Conservation (phyloP, 2,888 invertebrate genomes). For the Gasteruption jaculator region DNA sequence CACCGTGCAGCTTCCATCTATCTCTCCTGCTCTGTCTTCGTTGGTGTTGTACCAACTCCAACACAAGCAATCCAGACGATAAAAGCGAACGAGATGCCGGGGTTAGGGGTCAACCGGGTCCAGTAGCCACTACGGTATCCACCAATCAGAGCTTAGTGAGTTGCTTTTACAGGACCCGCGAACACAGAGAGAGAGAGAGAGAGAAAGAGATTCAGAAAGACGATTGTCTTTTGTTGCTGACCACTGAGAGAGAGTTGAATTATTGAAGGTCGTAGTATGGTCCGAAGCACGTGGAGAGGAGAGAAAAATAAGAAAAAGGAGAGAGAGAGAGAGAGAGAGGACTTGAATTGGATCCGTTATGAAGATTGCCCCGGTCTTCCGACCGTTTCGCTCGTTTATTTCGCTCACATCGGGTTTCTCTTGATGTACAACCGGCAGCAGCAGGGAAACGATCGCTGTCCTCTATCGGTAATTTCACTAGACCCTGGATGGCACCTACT, state of each 20-base stretch:
- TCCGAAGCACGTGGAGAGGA: not conserved
- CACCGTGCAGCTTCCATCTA: conserved; percentile 30
- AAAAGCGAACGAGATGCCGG: conserved; percentile 47
- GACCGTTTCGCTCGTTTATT: too few species aligned
- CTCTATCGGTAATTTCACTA: too few species aligned
- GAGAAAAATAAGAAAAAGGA: too few species aligned
- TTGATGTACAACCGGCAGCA: too few species aligned
- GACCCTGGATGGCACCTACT: too few species aligned
- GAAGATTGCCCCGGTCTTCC: too few species aligned
- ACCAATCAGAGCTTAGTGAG: conserved; percentile 34
- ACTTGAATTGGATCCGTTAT: too few species aligned
- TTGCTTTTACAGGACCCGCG: conserved; percentile 27
- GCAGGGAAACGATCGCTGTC: too few species aligned
- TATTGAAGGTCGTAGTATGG: conserved; percentile 18
- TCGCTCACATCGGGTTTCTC: too few species aligned
- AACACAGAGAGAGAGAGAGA: conserved; percentile 22
- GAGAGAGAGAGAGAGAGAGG: too few species aligned
- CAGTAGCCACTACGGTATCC: conserved; percentile 46
- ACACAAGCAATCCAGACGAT: conserved; percentile 45
- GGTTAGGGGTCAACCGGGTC: conserved; percentile 48
- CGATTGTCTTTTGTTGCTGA: conserved; percentile 25
- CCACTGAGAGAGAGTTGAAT: not conserved
- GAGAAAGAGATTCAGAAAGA: too few species aligned
- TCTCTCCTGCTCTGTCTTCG: conserved; percentile 5
- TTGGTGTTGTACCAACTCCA: conserved; percentile 35